Evolutionary conservation across 2,888 invertebrate species (phyloP), one percentile per base, ranked within the genome.

Genomic region (Andrena hattorfiana): DNA sequence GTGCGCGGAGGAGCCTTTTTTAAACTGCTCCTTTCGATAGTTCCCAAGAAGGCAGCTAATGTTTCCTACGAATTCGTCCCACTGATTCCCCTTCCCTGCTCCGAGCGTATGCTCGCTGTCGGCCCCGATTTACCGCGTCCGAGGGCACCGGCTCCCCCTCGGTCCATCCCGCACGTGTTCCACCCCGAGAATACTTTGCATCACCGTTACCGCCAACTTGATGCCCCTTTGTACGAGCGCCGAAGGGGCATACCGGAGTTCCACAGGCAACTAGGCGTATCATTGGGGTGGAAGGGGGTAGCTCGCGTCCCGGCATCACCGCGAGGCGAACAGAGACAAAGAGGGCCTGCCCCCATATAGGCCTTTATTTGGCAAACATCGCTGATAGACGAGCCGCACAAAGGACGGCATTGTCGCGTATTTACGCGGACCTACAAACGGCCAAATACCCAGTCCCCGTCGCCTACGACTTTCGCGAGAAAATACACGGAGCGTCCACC

Each of bases 201-300:
- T 93, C 89, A 89, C 90, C 87, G 88, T 89, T 89, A 90, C 91
- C 79, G 85, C 82, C 86, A 85, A 85, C 88, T 86, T 75, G 85
- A 84, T 87, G 85, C 83, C 87, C 87, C 87, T 85, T 88, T 88
- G 85, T 87, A 77, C 80, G 76, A 64, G 85, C 84, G 78, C 84
- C 81, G 80, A 88, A 89, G 90, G 91, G 91, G 92, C 92, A 93
- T 92, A 91, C 91, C 91, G 89, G 90, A 91, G 90, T 92, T 91
- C 92, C 92, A 92, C 92, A 92, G 92, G 90, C 93, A 93, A 94
- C 93, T 93, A 93, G 94, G 93, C 94, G 92, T 93, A 93, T 93
- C 93, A 92, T 92, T 91, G 89, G 90, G 91, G 51, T 68, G 42
- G 70, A 56, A 51, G 28, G 49, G 30, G 3, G 8, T 42, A 26